Evolutionary conservation across 1,140 invertebrate species (phyloP).

Genomic region (Caligus rogercresseyi): DNA sequence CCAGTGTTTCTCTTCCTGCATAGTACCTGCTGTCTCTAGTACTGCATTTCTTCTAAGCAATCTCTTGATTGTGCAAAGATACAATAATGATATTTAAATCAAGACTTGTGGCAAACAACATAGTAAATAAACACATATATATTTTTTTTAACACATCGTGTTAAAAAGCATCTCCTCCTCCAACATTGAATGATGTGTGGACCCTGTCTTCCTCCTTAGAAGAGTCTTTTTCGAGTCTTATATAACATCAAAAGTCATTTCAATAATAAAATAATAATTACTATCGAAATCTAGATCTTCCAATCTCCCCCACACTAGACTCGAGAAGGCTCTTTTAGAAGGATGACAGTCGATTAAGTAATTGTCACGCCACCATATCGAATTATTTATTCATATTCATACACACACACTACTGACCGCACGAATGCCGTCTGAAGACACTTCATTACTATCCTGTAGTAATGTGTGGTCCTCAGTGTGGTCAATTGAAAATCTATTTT

Average conservation of each 20-base stretch:
- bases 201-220: no score
- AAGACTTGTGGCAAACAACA: no score
- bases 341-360: neutral
- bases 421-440: no score
- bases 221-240: neutral
- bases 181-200: neutral
- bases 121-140: neutral
- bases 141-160: neutral
- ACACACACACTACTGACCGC: neutral
- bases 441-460: no score
- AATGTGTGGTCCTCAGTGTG: no score
- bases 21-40: neutral
- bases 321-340: no score
- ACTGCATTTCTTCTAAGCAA: neutral
- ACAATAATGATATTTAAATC: no score
- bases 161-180: neutral
- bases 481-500: no score
- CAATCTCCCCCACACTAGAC: neutral
- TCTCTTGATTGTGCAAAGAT: neutral
- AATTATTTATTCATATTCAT: neutral
- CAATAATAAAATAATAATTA: neutral
- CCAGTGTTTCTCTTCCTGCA: neutral
- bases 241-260: neutral
- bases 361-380: neutral
- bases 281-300: neutral